Evolutionary conservation across 1,140 invertebrate species (phyloP), one percentile per base, ranked within the genome.

Genomic region (Eriosoma lanigerum): DNA sequence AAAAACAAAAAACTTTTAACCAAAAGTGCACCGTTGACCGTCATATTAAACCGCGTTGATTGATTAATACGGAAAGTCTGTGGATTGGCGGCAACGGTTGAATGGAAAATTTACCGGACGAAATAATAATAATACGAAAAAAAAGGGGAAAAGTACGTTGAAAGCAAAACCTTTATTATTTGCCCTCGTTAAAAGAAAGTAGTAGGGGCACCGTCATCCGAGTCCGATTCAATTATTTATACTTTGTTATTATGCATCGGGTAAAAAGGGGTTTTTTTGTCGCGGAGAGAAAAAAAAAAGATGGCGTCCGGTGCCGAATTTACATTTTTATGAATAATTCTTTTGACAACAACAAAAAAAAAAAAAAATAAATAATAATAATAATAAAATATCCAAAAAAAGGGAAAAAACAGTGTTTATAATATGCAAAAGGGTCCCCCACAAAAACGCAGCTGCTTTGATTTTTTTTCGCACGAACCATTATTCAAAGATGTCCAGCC

Each of bases 401-500:
- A n/a, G 44, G 75, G 75, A 38, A 48, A 76, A 60, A 62, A 62
- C 56, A 56, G 38, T 78, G 54, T 62, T 78, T 62, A 62, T n/a
- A n/a, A n/a, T 78, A 78, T 78, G 75, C 75, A 78, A 78, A 66
- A 62, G 75, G 75, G 56, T 62, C 75, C 75, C 75, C 75, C 75
- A 78, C 75, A 78, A 62, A 78, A 78, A 76, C 75, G 75, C 75
- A 78, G 75, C 75, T 78, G 75, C 75, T 78, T 78, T 78, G 75
- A 78, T 78, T 78, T 78, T 76, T 75, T 78, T 78, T 78, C 38
- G 38, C 75, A 48, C 75, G 48, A 56, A 56, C 56, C 17, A 78
- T 78, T 78, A 78, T 78, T 78, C 75, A 78, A 78, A 78, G 75
- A 78, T 78, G 75, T 78, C 75, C 75, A 78, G 75, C 75, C 75